Percentiles rank a stretch among this genome's conserved stretches.
Conservation (phyloP, 1,140 invertebrate genomes). For the Heliconius hermathena region DNA sequence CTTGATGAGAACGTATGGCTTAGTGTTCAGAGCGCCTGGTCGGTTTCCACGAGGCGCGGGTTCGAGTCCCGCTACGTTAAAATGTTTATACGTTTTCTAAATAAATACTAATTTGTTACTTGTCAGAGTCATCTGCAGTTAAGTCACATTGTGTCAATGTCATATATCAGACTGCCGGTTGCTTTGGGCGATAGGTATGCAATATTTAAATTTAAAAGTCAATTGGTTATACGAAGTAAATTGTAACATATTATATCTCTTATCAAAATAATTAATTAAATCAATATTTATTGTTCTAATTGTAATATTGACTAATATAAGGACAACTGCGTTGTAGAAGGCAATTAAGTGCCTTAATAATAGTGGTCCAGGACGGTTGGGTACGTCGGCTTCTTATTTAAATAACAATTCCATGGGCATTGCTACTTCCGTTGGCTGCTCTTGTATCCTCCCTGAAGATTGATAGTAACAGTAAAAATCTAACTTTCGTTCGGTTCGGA, state of each 20-base stretch:
- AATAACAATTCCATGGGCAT: background rate
- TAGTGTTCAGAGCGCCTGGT: too few relatives aligned
- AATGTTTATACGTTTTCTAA: too few relatives aligned
- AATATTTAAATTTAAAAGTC: constrained; percentile 10
- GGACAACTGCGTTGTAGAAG: background rate
- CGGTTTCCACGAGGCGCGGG: too few relatives aligned
- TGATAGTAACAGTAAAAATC: background rate
- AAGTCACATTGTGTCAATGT: background rate
- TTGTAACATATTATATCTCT: background rate
- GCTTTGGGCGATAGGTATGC: background rate
- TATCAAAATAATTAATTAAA: background rate
- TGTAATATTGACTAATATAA: background rate
- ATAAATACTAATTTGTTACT: background rate
- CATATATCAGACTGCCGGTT: background rate
- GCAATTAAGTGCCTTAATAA: background rate
- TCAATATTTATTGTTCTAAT: constrained; percentile 12
- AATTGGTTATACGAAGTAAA: background rate
- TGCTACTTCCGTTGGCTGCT: background rate
- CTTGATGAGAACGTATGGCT: too few relatives aligned
- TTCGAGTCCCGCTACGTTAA: too few relatives aligned
- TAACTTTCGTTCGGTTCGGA: background rate
- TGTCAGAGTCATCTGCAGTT: background rate
- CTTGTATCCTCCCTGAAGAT: background rate
- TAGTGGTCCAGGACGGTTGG: background rate
- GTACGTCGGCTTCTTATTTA: background rate